Evolutionary conservation across 2,113 vertebrate genomes (phyloP), one percentile per base, ranked within the genome.

Genomic region (Prunella himalayana): DNA sequence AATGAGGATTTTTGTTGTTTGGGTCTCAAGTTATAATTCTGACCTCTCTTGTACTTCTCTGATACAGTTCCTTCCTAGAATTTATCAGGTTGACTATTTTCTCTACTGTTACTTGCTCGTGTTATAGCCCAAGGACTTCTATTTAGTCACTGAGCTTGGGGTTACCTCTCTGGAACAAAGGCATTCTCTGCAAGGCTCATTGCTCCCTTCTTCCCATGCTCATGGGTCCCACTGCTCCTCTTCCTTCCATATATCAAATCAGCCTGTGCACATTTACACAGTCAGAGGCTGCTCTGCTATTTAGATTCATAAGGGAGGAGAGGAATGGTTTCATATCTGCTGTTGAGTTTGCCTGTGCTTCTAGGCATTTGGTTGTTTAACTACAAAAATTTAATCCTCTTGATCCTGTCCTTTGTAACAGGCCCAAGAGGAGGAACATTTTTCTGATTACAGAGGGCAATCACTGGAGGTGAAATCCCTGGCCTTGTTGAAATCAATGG

Each of bases 361-460:
- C 33, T 13, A 81, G 35, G 54, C 35, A 44, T 66, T 69, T 75
- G 42, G 66, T 31, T 86, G 56, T 71, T 64, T 86, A 83, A 90
- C 50, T 63, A 37, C 15, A 94, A 82, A 88, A 85, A 60, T 65
- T 42, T 92, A 95, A 94, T 96, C 92, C 51, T 82, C 71, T 88
- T 13, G 0, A 77, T 88, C 45, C 49, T 57, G 53, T 92, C 37
- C 31, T 91, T 95, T 90, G 17, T 82, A 88, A 88, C 0, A 2
- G 47, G 31, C 16, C 78, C 57, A 78, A 85, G 61, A 84, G 14
- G 9, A 88, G 18, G 45, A 78, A 88, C 12, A 45, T 91, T 93
- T 66, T 92, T 86, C 31, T 80, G 45, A 89, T 87, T 84, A 95
- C 19, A 82, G 61, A 80, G 45, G 59, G 31, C 59, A 88, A 33